phyloP scores from a whole-genome alignment of 2,797 vertebrate genomes.

The Myoxocephalus aenaeus region DNA sequence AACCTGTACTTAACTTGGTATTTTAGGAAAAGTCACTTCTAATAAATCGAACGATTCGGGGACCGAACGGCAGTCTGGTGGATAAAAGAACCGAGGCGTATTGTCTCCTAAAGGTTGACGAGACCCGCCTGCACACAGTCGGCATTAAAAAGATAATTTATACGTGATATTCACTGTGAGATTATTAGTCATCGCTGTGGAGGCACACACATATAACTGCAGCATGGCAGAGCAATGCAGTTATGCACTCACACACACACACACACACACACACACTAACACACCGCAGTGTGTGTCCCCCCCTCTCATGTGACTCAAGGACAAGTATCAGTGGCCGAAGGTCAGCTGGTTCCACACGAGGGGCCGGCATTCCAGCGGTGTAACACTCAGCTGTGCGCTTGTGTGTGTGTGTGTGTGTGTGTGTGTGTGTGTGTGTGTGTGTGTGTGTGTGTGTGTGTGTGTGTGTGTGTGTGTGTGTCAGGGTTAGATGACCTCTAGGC shows the following conservation, averaged over 20 bases:
- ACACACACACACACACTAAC: conserved; percentile 20
- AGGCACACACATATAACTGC: neutral
- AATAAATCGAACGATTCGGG: too few relatives aligned
- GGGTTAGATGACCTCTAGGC: conserved; percentile 44
- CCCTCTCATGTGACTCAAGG: conserved; percentile 76
- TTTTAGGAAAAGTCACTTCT: too few relatives aligned
- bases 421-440: neutral
- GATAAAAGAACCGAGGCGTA: too few relatives aligned
- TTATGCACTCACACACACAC: neutral
- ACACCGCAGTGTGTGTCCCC: neutral
- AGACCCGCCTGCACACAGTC: too few relatives aligned
- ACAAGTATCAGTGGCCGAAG: conserved; percentile 72
- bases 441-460: conserved; percentile 6
- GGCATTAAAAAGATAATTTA: neutral
- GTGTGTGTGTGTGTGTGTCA: conserved; percentile 31
- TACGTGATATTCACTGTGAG: neutral
- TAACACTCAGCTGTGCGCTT: conserved; percentile 43
- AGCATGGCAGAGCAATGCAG: neutral
- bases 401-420: neutral
- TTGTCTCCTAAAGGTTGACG: too few relatives aligned
- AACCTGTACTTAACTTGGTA: too few relatives aligned
- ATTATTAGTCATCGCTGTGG: neutral
- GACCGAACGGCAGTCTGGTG: too few relatives aligned
- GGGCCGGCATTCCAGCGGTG: conserved; percentile 62
- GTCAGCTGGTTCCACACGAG: conserved; percentile 77